A percentile compares a stretch with the other conserved stretches of the same genome.
phyloP scores from a whole-genome alignment of 2,888 invertebrate species.

The Protula sp. region DNA sequence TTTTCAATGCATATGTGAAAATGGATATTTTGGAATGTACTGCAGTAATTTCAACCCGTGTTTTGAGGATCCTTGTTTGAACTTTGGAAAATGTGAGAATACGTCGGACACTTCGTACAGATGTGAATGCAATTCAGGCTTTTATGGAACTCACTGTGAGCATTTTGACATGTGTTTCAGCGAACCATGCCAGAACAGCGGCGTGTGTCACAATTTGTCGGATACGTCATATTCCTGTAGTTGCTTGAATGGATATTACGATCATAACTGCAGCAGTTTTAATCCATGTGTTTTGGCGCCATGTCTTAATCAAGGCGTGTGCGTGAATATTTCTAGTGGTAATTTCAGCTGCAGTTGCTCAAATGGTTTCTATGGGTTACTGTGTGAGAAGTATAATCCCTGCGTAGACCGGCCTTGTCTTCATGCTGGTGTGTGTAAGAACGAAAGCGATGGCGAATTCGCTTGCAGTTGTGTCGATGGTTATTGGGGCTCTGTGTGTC shows the following conservation, averaged over 20 bases:
- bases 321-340: constrained; percentile 15
- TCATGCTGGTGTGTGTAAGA: constrained; percentile 31
- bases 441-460: constrained; percentile 7
- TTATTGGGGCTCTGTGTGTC: constrained; percentile 21
- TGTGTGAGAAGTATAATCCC: constrained; percentile 30
- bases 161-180: constrained; percentile 16
- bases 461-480: constrained; percentile 19
- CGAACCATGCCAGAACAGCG: constrained; percentile 25
- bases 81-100: background rate
- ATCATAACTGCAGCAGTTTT: constrained; percentile 55
- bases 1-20: constrained; percentile 12
- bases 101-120: constrained; percentile 6
- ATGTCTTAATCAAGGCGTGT: constrained; percentile 11
- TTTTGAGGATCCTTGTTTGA: constrained; percentile 17
- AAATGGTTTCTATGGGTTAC: constrained; percentile 23
- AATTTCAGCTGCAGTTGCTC: constrained; percentile 10
- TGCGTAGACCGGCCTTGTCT: constrained; percentile 29
- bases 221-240: constrained; percentile 27
- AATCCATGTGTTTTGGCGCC: constrained; percentile 17
- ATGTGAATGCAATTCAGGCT: constrained; percentile 16
- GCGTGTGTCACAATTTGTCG: constrained; percentile 4
- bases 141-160: constrained; percentile 19
- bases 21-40: constrained; percentile 17
- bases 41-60: constrained; percentile 21
- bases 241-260: constrained; percentile 34